phyloP scores from a whole-genome alignment of 2,797 vertebrate species.

The Rhadinocentrus ornatus region DNA sequence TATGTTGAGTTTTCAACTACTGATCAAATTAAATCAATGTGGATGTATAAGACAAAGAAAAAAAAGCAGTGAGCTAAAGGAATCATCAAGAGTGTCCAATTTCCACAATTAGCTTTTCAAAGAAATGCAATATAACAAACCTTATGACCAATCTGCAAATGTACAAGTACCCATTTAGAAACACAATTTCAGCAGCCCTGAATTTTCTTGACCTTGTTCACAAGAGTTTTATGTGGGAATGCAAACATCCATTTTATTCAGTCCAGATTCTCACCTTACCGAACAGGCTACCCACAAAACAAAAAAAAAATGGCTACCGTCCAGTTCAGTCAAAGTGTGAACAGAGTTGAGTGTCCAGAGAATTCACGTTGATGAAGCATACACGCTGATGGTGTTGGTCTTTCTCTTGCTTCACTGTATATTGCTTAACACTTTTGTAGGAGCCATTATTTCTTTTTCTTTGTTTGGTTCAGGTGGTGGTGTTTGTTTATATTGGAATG shows the following conservation, averaged over 20 bases:
- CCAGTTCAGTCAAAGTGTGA: background rate
- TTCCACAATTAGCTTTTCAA: background rate
- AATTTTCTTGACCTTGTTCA: background rate
- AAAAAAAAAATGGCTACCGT: background rate
- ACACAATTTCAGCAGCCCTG: background rate
- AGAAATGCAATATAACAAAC: background rate
- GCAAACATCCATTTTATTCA: background rate
- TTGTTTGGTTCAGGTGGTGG: too few species aligned
- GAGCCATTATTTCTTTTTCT: too few species aligned
- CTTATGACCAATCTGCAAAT: background rate
- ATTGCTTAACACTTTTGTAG: background rate
- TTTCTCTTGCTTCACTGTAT: background rate
- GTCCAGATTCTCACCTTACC: background rate
- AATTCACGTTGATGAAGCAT: background rate
- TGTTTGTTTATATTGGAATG: too few species aligned
- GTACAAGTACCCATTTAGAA: background rate
- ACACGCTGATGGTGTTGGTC: background rate
- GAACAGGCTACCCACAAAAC: background rate
- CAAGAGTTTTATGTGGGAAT: background rate
- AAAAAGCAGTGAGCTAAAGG: background rate
- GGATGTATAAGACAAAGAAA: background rate
- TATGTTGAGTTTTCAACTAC: background rate
- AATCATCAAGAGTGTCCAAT: background rate
- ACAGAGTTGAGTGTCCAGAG: background rate
- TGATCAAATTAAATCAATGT: background rate